Base-by-base conservation (phyloP, 2,797 vertebrate genomes). In the Sebastes aleutianus region DNA sequence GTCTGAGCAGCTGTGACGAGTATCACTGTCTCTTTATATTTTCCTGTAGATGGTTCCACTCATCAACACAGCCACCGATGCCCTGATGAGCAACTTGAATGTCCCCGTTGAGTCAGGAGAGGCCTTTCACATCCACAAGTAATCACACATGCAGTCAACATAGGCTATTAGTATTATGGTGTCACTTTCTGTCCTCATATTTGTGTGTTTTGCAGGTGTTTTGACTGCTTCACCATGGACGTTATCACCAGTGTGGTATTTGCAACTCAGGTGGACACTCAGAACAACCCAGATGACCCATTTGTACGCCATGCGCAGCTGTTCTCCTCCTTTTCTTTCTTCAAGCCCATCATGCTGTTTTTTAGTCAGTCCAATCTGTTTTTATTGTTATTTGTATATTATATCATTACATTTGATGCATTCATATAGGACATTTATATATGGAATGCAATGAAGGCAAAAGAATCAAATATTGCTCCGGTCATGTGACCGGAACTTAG, bases 101-200 rank as follows among this genome's bases (percentile, higher is more conserved):
- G 78, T 8, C 67, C 91, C 87, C 0, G 96, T 97, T 18, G 95
- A 97, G 86, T 97, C 97, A 6, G 95, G 94, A 58, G 92, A 96
- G 32, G 91, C 96, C 57, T 97, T 97, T 76, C 94, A 99, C 93
- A 97, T 99, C 87, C 97, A 98, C 93, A 97, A 93, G 98, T 99
- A 95, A 74, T 16, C 8, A 26, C 8, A 73, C 32, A 39, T 1
- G 8, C 39, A 29, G 1, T 16, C 4, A 18, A 20, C 29, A 59
- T 0, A 68, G 11, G 0, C 14, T 2, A 1, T 20, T 4, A 5
- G 7, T 24, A n/a, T 53, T 0, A 31, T 2, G 10, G 27, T 9
- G 3, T 57, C 7, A 6, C 31, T 70, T 39, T 13, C 1, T 31
- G 10, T 22, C 8, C 22, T 71, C 12, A 22, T 22, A 4, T 24